Evolutionary conservation across 2,888 invertebrate species (phyloP).

Genomic region (Melinopterus prodromus): DNA sequence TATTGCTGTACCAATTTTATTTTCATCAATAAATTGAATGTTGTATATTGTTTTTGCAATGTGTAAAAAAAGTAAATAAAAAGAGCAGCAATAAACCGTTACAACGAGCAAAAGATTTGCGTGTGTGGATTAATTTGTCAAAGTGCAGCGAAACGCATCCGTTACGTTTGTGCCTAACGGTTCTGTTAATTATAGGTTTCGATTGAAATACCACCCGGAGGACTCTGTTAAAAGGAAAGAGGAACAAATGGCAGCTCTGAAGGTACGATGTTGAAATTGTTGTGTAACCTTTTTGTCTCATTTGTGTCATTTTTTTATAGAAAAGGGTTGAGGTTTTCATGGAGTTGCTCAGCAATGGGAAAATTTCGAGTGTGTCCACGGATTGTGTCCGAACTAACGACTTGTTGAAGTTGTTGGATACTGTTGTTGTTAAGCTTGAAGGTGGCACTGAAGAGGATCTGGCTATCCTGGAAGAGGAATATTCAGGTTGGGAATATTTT

Average conservation of each 20-base stretch:
- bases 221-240: constrained; percentile 91
- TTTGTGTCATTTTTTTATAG: constrained; percentile 58
- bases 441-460: constrained; percentile 92
- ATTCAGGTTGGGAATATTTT: constrained; percentile 52
- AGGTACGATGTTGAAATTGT: constrained; percentile 64
- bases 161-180: constrained; percentile 23
- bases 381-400: constrained; percentile 87
- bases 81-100: constrained; percentile 30
- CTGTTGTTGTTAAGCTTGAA: constrained; percentile 96
- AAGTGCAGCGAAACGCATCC: constrained; percentile 22
- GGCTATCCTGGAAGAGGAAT: constrained; percentile 80
- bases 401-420: constrained; percentile 88
- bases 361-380: constrained; percentile 79
- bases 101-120: constrained; percentile 8
- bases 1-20: not conserved
- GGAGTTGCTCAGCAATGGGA: constrained; percentile 78
- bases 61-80: no score
- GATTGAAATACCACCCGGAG: constrained; percentile 98
- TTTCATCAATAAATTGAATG: not conserved
- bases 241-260: constrained; percentile 82
- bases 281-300: constrained; percentile 9
- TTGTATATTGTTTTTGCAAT: not conserved
- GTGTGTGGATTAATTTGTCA: constrained; percentile 21
- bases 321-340: constrained; percentile 89
- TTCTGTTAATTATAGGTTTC: constrained; percentile 80